Evolutionary conservation across 2,797 vertebrate genomes (phyloP), one percentile per base, ranked within the genome.

Genomic region (Geotrypetes seraphini): DNA sequence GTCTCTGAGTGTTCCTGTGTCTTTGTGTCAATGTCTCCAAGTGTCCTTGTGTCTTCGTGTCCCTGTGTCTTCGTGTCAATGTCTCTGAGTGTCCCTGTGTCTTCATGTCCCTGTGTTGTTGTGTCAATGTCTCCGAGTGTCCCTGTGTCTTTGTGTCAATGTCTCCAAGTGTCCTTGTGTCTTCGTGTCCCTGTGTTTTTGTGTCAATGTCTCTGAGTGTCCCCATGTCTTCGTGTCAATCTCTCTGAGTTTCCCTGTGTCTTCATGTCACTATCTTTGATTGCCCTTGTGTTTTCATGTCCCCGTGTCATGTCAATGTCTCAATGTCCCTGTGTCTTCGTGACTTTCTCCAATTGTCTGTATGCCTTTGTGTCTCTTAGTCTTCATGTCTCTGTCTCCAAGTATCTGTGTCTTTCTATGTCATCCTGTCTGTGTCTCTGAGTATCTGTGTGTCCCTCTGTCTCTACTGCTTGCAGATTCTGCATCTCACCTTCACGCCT

Each of bases 401-500:
- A 13, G 12, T 17, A 3, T 16, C 15, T 27, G 10, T 16, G 25
- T 36, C 7, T n/a, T 11, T 10, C 3, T 22, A 21, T n/a, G 8
- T 31, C 29, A 10, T 10, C 3, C 8, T 19, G 22, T 33, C 16
- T 31, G 12, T 22, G 21, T 22, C 7, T 22, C 7, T 22, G 11
- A 17, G 3, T 14, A 28, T 16, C 3, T 33, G 13, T 14, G 21
- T 24, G 19, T 28, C 14, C 27, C 25, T 5, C 3, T 27, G 25
- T 27, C n/a, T n/a, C n/a, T n/a, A n/a, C n/a, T n/a, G n/a, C n/a
- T n/a, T n/a, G n/a, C n/a, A n/a, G n/a, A n/a, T n/a, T n/a, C n/a
- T n/a, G 11, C 25, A 12, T 16, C 18, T 2, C 66, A 97, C 95
- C 89, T 98, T 98, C 4, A 97, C 84, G 2, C 92, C 91, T 2